Base-by-base conservation (phyloP, 2,797 vertebrate species). In the Microcaecilia unicolor region DNA sequence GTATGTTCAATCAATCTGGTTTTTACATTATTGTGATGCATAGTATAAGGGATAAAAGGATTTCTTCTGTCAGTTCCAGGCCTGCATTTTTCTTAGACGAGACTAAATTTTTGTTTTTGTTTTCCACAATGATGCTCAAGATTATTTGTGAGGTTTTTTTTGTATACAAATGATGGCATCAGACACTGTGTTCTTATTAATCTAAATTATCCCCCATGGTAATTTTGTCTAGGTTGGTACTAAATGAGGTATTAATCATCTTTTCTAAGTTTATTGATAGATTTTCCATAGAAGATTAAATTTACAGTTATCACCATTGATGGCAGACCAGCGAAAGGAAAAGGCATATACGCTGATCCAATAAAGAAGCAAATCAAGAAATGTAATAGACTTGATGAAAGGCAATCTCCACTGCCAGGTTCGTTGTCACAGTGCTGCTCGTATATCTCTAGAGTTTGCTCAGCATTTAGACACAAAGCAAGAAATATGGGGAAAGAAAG, bases 141-240 rank as follows among this genome's bases (percentile, higher is more conserved):
- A n/a, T n/a, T 8, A 8, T 10, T 27, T 8, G 7, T 13, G n/a
- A n/a, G n/a, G n/a, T 24, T 26, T 31, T 11, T 26, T 36, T 37
- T 25, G 18, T n/a, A 9, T 22, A 23, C 15, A 19, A 71, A 64
- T 52, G 55, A 64, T 66, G 45, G 41, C 61, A 45, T 51, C 7
- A 69, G 68, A 41, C 53, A 58, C 69, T 67, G 55, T 54, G 56
- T 61, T 56, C 72, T 53, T 68, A 55, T 74, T 70, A 71, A 58
- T 60, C 43, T 67, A 55, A 68, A 77, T 78, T 72, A 67, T 58
- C 78, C 68, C 64, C 64, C 37, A 41, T 41, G 52, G 73, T 70
- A 68, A 73, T 76, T 76, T 67, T 72, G 57, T 70, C 63, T 75
- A 59, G 56, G 59, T 78, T 76, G 76, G 59, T 70, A 74, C 57